Evolutionary conservation across 2,113 vertebrate species (phyloP), one percentile per base, ranked within the genome.

Genomic region (Anhinga anhinga): DNA sequence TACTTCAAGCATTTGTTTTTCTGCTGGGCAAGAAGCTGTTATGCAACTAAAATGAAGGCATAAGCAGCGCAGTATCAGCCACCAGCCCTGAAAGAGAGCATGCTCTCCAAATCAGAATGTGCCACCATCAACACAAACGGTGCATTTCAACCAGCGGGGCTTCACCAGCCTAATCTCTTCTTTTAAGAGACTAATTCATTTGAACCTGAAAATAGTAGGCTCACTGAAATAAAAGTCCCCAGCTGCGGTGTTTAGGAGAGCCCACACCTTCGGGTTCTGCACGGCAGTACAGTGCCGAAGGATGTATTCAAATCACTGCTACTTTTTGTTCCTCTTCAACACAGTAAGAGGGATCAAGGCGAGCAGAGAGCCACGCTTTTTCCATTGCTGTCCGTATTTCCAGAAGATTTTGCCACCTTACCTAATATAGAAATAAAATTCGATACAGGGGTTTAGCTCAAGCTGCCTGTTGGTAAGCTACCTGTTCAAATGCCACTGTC

Each of bases 41-140:
- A 61, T 3, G 16, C 85, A 96, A 80, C 50, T 52, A n/a, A 55
- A 69, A 73, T 80, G 42, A 38, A 34, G 91, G 74, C 67, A 89
- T 50, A 82, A 67, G 70, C 82, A 67, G 53, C 2, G 3, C 56
- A 47, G 30, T 7, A 29, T 17, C 21, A 4, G 85, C 47, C 65
- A 91, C 20, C 71, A 76, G 67, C 63, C 90, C 92, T 9, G 1
- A 53, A 78, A 4, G 49, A 91, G 45, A 92, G 52, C 76, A 32
- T 4, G 11, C 69, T 71, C 78, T 82, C 84, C 79, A 45, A 82
- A 93, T n/a, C 66, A 96, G 90, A 96, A 96, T 90, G 87, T 95
- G 96, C 96, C 93, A 89, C 61, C 84, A 86, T 96, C 94, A 65
- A 89, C 90, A 96, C 6, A 97, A 97, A 96, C 4, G 1, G 86